Evolutionary conservation across 2,888 invertebrate genomes (phyloP), one percentile per base, ranked within the genome.

Genomic region (Callinectes sapidus): DNA sequence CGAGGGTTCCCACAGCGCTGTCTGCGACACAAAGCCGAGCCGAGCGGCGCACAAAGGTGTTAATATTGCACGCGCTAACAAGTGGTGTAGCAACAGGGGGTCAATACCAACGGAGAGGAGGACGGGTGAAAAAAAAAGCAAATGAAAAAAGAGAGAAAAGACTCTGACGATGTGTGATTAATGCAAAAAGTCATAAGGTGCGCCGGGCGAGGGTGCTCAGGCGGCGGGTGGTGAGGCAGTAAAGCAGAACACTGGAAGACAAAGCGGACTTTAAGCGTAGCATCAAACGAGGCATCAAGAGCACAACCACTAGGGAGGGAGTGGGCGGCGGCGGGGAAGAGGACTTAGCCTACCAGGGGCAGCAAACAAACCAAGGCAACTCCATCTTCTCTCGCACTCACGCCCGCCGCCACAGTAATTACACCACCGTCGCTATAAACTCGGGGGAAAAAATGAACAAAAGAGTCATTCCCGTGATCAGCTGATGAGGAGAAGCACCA

Each of bases 221-320:
- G 35, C 8, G 61, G 88, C 32, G 32, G 55, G 88, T 48, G 48
- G 48, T 48, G n/a, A 55, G 88, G 88, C 88, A 88, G 88, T 88
- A 88, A 88, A 88, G 54, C 55, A 88, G 88, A 88, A 88, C 55
- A 88, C 55, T n/a, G 55, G 88, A 61, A 54, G 88, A 88, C 88
- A 88, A 88, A 88, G 88, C 88, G 54, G 35, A 61, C 13, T 55
- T 88, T 88, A 88, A 55, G 81, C 32, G 35, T 81, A 81, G 32
- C 81, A 81, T 81, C 81, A 81, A 81, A 81, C 81, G 81, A 81
- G 35, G 35, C 81, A 81, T 81, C 81, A 81, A 81, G 81, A 81
- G 18, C 81, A 81, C 81, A 81, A 81, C 81, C 32, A 16, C 81
- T 32, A 32, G 81, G 18, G 71, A 28, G 28, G 71, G 32, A 35